These are phyloP conservation scores for Drepana falcataria DNA, from an alignment of 2,888 invertebrate species.

Conservation along the genomic window DNA sequence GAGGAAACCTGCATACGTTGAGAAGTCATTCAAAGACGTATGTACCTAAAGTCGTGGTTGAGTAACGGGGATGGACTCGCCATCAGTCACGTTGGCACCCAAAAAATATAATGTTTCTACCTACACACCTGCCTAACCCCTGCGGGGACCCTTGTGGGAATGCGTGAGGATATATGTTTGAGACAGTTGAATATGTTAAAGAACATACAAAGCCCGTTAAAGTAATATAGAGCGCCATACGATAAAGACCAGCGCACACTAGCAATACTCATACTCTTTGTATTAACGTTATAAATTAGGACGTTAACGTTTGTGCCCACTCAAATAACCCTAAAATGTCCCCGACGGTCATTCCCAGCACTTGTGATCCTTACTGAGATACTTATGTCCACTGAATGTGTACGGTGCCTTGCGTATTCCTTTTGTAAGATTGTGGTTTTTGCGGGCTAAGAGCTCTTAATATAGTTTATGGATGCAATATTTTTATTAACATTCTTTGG, in stretches of 20 bases:
- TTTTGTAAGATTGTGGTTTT: constrained; percentile 26
- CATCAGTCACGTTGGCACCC: too few species aligned
- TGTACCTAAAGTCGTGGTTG: too few species aligned
- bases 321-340: constrained; percentile 71
- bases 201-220: neutral
- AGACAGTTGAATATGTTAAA: neutral
- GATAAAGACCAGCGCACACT: constrained; percentile 20
- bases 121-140: too few species aligned
- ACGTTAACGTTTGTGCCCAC: constrained; percentile 63
- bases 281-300: constrained; percentile 78
- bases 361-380: constrained; percentile 41
- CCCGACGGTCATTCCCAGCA: constrained; percentile 59
- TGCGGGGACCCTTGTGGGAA: too few species aligned
- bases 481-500: neutral
- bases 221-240: constrained; percentile 31
- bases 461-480: neutral
- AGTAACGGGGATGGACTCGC: too few species aligned
- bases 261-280: constrained; percentile 50
- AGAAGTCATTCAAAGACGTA: too few species aligned
- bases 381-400: constrained; percentile 44
- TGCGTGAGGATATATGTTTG: too few species aligned
- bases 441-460: neutral
- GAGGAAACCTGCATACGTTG: too few species aligned
- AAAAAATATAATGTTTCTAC: too few species aligned
- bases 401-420: constrained; percentile 40